Conservation (phyloP, 2,888 invertebrate species). For the Rhodophaea formosa region DNA sequence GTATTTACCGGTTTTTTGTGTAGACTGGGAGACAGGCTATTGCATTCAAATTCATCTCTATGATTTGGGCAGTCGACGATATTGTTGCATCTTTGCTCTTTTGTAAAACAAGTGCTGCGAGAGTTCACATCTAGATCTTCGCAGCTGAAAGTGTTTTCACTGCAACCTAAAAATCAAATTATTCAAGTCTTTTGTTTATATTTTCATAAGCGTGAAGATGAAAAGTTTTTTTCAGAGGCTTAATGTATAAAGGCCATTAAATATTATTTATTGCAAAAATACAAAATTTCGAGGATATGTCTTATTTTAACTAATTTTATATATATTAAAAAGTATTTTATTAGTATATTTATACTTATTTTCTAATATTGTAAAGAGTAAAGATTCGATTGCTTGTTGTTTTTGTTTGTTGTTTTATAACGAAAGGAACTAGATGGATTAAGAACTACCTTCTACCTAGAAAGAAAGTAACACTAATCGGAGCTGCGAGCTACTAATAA, state of each 20-base stretch:
- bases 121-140: conserved; percentile 80
- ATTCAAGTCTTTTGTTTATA: no score
- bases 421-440: no score
- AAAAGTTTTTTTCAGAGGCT: neutral
- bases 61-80: conserved; percentile 86
- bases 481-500: no score
- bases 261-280: neutral
- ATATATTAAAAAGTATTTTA: no score
- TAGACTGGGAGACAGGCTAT: conserved; percentile 82
- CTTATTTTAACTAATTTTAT: no score
- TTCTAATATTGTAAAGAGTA: no score
- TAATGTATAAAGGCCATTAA: neutral
- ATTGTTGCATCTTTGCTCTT: conserved; percentile 87
- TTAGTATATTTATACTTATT: no score
- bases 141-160: conserved; percentile 84
- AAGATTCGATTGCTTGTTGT: no score
- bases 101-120: conserved; percentile 83
- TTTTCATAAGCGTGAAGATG: neutral
- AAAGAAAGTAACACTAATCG: no score
- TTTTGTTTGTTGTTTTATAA: no score
- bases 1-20: conserved; percentile 68
- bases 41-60: conserved; percentile 89
- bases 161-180: conserved; percentile 79
- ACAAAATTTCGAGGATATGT: no score
- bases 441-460: no score